Conservation (phyloP, 2,797 vertebrate species). For the Clangula hyemalis region DNA sequence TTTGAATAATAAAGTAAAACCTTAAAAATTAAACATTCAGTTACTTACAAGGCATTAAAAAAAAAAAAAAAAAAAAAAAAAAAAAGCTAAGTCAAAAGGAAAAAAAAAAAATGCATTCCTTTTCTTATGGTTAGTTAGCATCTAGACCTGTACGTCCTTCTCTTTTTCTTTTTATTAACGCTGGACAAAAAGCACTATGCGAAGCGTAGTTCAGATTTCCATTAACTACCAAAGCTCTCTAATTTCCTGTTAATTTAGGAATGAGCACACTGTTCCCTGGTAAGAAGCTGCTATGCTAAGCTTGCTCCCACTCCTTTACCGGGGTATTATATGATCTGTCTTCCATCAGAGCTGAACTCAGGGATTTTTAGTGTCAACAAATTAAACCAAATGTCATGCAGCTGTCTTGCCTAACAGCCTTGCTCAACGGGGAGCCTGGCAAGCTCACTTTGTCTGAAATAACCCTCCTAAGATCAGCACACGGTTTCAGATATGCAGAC, state of each 20-base stretch:
- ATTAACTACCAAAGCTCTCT: not conserved
- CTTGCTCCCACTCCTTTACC: slow-evolving; percentile 3
- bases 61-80: not conserved
- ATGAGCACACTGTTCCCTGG: not conserved
- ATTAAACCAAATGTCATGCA: slow-evolving; percentile 60
- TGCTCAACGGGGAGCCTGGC: not conserved
- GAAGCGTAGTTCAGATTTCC: not conserved
- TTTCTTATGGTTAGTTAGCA: not conserved
- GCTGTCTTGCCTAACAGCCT: slow-evolving; percentile 41
- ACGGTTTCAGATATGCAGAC: not conserved
- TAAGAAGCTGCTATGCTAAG: not conserved
- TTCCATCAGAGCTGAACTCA: slow-evolving; percentile 35
- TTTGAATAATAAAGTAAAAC: not conserved
- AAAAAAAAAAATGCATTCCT: not conserved
- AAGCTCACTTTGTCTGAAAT: slow-evolving; percentile 41
- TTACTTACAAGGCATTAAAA: not conserved
- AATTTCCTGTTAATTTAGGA: not conserved
- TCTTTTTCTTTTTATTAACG: not conserved
- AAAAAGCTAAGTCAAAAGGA: not conserved
- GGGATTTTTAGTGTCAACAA: slow-evolving; percentile 48
- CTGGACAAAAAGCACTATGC: no score
- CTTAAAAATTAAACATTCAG: not conserved
- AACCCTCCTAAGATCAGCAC: not conserved
- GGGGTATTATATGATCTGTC: not conserved
- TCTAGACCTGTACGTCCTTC: not conserved